These are phyloP conservation scores for Tiaroga cobitis DNA, from an alignment of 2,797 vertebrate genomes.

Conservation along the genomic window DNA sequence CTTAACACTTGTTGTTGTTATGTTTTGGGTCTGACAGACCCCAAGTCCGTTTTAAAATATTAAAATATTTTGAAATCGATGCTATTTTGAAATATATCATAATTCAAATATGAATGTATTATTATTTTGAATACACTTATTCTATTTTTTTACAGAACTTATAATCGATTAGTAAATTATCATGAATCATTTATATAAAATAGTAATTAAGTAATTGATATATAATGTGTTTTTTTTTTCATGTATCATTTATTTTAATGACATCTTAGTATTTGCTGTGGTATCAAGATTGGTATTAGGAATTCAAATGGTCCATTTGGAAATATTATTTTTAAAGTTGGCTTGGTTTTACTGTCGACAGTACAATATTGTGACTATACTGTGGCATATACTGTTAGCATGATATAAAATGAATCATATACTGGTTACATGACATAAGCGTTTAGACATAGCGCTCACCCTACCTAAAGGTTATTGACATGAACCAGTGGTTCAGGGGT, in stretches of 20 bases:
- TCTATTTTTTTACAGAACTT: neutral
- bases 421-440: neutral
- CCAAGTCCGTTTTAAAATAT: neutral
- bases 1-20: neutral
- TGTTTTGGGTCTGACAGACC: neutral
- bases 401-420: neutral
- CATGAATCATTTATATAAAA: neutral
- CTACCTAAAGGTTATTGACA: slow-evolving; percentile 72
- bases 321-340: neutral
- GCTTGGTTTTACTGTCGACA: neutral
- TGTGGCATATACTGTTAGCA: neutral
- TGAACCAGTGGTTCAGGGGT: slow-evolving; percentile 61
- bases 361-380: neutral
- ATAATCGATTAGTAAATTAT: neutral
- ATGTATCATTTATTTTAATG: neutral
- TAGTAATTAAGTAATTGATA: neutral
- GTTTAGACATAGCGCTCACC: neutral
- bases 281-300: neutral
- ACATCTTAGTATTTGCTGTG: neutral
- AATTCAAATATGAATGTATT: neutral
- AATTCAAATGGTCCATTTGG: neutral
- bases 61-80: no score
- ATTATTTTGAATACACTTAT: neutral
- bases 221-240: neutral
- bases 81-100: neutral